Evolutionary conservation across 2,888 invertebrate species (phyloP), one percentile per base, ranked within the genome.

Genomic region (Volucella inanis): DNA sequence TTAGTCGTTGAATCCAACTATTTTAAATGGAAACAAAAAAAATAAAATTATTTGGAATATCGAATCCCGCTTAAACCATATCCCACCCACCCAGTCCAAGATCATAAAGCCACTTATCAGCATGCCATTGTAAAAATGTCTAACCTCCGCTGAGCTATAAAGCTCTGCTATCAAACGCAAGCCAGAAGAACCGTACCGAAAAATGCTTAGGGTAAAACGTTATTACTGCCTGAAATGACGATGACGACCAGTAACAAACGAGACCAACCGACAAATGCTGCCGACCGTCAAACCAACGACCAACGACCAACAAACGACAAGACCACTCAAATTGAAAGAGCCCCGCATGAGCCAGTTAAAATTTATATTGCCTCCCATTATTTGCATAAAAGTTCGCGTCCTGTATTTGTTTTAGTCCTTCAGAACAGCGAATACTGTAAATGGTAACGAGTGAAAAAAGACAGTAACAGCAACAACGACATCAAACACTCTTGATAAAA

Each of bases 361-460:
- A 76, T 75, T 52, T 76, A 65, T 81, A 85, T 81, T 67, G 67
- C 75, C 50, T 10, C 49, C 22, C 50, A 49, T 47, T 80, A 80
- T 85, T 85, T 80, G 85, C 76, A 76, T 81, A 85, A 61, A 71
- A 71, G 71, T 72, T 71, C 38, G 76, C 49, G 68, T 67, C 57
- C 68, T 55, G 71, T 57, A 80, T 80, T 85, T 71, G 49, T 57
- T 65, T 74, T 43, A 15, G 55, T 70, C 39, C 41, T 65, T 43
- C 18, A 38, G 59, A 39, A n/a, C 38, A 43, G n/a, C 52, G 14
- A n/a, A 22, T 9, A 57, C 50, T 57, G 41, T 47, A 10, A 38
- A 62, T 59, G 59, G 43, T 62, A 76, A 65, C 55, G 68, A 71
- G 31, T 38, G 10, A 67, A 57, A 41, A 54, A 55, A 62, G 10